Base-by-base conservation (phyloP, 2,797 vertebrate genomes). In the Tauraco hartlaubi region DNA sequence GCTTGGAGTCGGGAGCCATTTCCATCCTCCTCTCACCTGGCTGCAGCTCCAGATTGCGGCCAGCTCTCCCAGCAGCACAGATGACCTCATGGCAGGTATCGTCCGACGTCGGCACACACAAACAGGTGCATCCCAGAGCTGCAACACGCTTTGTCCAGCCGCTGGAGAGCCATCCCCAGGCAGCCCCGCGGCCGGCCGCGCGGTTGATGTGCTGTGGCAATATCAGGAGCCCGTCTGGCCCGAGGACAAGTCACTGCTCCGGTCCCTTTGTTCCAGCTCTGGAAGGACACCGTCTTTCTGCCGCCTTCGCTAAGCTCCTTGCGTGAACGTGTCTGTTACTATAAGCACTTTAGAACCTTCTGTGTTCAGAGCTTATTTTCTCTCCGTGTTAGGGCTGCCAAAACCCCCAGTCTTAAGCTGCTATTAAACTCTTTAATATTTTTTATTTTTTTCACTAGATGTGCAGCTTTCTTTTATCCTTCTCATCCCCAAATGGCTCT, bases 281-380 rank as follows among this genome's bases (percentile, higher is more conserved):
- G 81, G 11, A 28, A 52, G 69, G 62, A 8, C 44, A 4, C 21
- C 0, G 6, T 28, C 26, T 33, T 44, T 35, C 77, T 49, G 59
- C 62, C 49, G 85, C 77, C 81, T 68, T 39, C 5, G 16, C 94
- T 85, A 44, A 95, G 89, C 95, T 76, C 46, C 29, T 26, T 71
- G 35, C 13, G 4, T 64, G 64, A 59, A 37, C 4, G 2, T 90
- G 85, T 79, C 81, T 80, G 41, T 88, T 83, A 67, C 85, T 55
- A 28, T 75, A 96, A 96, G 90, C 87, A 83, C 73, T 93, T 95
- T 81, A 92, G 67, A 96, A 91, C 74, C 66, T 71, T 83, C 88
- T 84, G 29, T 85, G 52, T 94, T 93, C 84, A 77, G 75, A 95
- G 85, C 80, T 94, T 88, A 96, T 88, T 78, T 96, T 87, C 84